These are phyloP conservation scores for Bombus picipes DNA, from an alignment of 1,140 invertebrate species.

Conservation along the genomic window DNA sequence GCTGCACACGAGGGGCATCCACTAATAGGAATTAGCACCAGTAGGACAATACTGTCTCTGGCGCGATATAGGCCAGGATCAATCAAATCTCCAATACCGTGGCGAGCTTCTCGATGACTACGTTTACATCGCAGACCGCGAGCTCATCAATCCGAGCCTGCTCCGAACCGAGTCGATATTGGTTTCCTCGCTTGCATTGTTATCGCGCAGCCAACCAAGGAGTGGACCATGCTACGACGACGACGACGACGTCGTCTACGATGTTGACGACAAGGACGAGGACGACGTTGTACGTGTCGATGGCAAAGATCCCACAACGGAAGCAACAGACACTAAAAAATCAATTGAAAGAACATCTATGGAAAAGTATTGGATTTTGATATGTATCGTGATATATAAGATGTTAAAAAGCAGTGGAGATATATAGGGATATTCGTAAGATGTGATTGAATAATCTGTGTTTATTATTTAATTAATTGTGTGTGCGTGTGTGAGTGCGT, in stretches of 20 bases:
- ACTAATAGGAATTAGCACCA: slow-evolving; percentile 73
- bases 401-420: neutral
- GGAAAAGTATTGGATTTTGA: slow-evolving; percentile 31
- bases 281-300: slow-evolving; percentile 22
- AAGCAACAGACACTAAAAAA: neutral
- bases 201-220: slow-evolving; percentile 54
- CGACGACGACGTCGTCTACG: slow-evolving; percentile 17
- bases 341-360: slow-evolving; percentile 51
- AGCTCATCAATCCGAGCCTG: slow-evolving; percentile 72
- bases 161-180: slow-evolving; percentile 65
- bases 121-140: slow-evolving; percentile 72
- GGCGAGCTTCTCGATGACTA: slow-evolving; percentile 69
- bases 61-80: slow-evolving; percentile 66
- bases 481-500: too few relatives aligned
- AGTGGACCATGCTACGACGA: slow-evolving; percentile 13
- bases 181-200: slow-evolving; percentile 70
- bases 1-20: slow-evolving; percentile 56
- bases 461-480: too few relatives aligned
- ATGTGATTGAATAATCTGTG: too few relatives aligned
- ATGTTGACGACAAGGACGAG: neutral
- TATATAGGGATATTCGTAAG: too few relatives aligned
- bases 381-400: neutral
- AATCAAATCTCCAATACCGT: slow-evolving; percentile 74
- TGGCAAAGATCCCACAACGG: neutral
- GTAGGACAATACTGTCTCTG: slow-evolving; percentile 66